Evolutionary conservation across 2,888 invertebrate species (phyloP).

Genomic region (Ochropleura plecta): DNA sequence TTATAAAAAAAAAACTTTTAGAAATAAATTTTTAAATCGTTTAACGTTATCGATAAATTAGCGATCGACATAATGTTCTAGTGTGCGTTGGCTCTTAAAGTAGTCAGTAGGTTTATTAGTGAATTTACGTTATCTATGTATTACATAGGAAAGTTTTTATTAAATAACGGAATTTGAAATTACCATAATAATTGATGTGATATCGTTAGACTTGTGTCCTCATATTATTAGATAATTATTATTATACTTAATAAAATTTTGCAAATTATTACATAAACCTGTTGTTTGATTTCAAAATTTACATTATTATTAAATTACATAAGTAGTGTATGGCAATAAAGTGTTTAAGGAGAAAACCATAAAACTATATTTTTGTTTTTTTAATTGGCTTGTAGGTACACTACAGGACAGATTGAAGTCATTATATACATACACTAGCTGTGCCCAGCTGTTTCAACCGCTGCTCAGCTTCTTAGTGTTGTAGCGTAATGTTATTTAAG

Average conservation of each 20-base stretch:
- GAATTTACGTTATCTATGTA: slow-evolving; percentile 10
- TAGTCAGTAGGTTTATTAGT: slow-evolving; percentile 7
- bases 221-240: slow-evolving; percentile 25
- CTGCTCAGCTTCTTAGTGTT: no score
- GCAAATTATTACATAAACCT: slow-evolving; percentile 15
- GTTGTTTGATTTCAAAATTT: slow-evolving; percentile 18
- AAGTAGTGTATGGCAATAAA: background rate
- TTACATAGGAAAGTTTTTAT: slow-evolving; percentile 8
- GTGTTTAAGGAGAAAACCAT: background rate
- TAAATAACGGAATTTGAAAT: slow-evolving; percentile 20
- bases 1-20: background rate
- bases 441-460: no score
- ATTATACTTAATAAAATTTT: slow-evolving; percentile 15
- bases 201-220: slow-evolving; percentile 41
- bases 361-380: background rate
- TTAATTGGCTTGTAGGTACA: background rate
- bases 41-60: background rate
- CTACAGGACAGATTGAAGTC: background rate
- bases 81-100: slow-evolving; percentile 7
- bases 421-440: background rate
- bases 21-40: background rate
- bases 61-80: background rate
- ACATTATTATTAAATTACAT: no score
- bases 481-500: no score
- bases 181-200: slow-evolving; percentile 53